A percentile compares a stretch with the other conserved stretches of the same genome.
These are phyloP conservation scores for Tamias sibiricus DNA, from an alignment of 2,113 vertebrate species.

Conservation along the genomic window DNA sequence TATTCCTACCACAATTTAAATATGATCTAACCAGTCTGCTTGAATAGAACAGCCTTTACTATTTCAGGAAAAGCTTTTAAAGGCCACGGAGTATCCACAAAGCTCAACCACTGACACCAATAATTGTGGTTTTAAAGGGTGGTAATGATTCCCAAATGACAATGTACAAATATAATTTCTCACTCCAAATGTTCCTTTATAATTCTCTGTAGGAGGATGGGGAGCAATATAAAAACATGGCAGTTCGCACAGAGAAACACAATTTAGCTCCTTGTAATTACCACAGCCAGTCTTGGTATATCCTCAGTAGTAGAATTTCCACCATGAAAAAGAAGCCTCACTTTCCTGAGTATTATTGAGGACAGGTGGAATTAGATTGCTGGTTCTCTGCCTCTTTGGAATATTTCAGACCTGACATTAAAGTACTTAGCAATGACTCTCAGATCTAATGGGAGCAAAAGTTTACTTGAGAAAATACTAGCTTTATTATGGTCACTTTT, in stretches of 20 bases:
- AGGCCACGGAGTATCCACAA: background rate
- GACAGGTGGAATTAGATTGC: background rate
- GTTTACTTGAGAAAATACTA: conserved; percentile 49
- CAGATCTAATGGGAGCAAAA: conserved; percentile 14
- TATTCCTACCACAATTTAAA: background rate
- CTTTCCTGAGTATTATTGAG: conserved; percentile 2
- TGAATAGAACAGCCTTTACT: background rate
- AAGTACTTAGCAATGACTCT: background rate
- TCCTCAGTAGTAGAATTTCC: conserved; percentile 40
- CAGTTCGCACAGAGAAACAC: conserved; percentile 23
- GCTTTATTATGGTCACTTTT: conserved; percentile 66
- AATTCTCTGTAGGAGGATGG: background rate
- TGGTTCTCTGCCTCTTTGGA: background rate
- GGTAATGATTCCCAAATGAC: conserved; percentile 20
- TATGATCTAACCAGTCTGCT: background rate
- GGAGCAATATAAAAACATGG: conserved; percentile 8
- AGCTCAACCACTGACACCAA: background rate
- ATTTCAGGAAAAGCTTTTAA: conserved; percentile 5
- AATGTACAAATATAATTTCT: conserved; percentile 33
- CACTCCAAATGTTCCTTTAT: conserved; percentile 53
- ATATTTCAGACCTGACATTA: background rate
- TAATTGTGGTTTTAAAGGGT: conserved; percentile 8
- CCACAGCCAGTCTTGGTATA: background rate
- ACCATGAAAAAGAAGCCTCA: background rate
- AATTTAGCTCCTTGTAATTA: conserved; percentile 52